phyloP scores from a whole-genome alignment of 23 tunicate species.

The Pegea sp. region DNA sequence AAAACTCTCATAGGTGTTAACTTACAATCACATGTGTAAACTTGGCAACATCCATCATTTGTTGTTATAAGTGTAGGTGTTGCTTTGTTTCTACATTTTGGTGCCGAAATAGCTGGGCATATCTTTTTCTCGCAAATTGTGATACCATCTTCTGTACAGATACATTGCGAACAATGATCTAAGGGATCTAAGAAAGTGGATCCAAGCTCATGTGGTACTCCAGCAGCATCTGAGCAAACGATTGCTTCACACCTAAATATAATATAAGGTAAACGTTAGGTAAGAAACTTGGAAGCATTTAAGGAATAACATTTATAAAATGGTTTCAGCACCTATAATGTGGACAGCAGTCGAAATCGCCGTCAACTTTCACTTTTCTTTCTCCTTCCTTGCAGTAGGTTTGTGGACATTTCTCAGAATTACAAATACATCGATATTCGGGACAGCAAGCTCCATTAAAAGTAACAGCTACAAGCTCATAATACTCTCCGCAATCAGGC shows the following conservation, averaged over 20 bases:
- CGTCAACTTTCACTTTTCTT: constrained; percentile 25
- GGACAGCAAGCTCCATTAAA: constrained; percentile 60
- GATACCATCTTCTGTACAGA: constrained; percentile 37
- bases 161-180: constrained; percentile 37
- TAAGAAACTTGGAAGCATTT: not conserved
- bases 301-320: not conserved
- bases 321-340: constrained; percentile 48
- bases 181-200: constrained; percentile 26
- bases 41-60: constrained; percentile 58
- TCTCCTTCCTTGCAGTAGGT: constrained; percentile 44
- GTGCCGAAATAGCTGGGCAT: constrained; percentile 8
- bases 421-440: constrained; percentile 55
- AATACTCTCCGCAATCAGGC: constrained; percentile 46
- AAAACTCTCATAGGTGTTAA: too few species aligned
- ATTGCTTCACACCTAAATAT: constrained; percentile 43
- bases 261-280: not conserved
- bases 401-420: constrained; percentile 39
- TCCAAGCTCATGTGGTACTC: constrained; percentile 28
- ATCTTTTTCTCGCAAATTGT: constrained; percentile 20
- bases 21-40: constrained; percentile 86
- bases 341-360: constrained; percentile 53
- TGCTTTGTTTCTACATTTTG: constrained; percentile 28
- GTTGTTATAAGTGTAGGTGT: constrained; percentile 13
- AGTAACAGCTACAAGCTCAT: constrained; percentile 16
- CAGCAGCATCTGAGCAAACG: constrained; percentile 40